Evolutionary conservation across 92 coral and sea anemone genomes (phyloP).

Genomic region (Muricea muricata): DNA sequence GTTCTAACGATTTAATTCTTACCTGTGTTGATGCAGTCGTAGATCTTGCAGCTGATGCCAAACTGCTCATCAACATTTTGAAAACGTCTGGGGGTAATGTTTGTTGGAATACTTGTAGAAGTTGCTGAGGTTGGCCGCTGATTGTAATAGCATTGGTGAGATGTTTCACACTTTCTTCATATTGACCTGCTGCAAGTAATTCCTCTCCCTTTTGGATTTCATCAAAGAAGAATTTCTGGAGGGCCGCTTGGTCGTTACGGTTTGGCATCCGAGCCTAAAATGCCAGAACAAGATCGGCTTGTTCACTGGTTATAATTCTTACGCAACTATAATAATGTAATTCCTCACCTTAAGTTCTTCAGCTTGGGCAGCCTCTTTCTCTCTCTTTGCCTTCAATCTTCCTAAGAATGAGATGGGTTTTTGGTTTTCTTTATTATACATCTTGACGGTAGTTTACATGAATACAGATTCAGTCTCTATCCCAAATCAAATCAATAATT

Average conservation of each 20-base stretch:
- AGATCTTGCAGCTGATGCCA: conserved; percentile 14
- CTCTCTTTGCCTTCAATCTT: conserved; percentile 65
- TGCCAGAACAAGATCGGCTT: background rate
- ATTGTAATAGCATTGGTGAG: conserved; percentile 92
- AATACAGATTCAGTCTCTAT: too few relatives aligned
- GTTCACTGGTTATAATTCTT: too few relatives aligned
- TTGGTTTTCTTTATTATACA: too few relatives aligned
- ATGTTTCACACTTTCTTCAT: conserved; percentile 81
- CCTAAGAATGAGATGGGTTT: conserved; percentile 37
- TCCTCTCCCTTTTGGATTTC: conserved; percentile 93
- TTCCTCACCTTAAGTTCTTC: conserved; percentile 55
- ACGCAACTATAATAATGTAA: background rate
- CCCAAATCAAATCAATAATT: background rate
- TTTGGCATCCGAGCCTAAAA: conserved; percentile 84
- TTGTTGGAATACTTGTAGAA: conserved; percentile 85
- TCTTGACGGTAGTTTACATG: too few relatives aligned
- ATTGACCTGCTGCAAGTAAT: conserved; percentile 85
- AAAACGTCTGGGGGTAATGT: conserved; percentile 86
- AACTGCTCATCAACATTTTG: conserved; percentile 68
- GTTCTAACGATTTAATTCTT: too few relatives aligned
- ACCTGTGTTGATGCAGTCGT: background rate
- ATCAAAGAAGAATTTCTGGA: conserved; percentile 90
- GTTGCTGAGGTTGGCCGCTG: conserved; percentile 97
- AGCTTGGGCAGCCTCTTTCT: conserved; percentile 54
- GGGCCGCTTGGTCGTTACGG: conserved; percentile 84